phyloP scores from a whole-genome alignment of 2,888 invertebrate species.

The Danaus chrysippus region DNA sequence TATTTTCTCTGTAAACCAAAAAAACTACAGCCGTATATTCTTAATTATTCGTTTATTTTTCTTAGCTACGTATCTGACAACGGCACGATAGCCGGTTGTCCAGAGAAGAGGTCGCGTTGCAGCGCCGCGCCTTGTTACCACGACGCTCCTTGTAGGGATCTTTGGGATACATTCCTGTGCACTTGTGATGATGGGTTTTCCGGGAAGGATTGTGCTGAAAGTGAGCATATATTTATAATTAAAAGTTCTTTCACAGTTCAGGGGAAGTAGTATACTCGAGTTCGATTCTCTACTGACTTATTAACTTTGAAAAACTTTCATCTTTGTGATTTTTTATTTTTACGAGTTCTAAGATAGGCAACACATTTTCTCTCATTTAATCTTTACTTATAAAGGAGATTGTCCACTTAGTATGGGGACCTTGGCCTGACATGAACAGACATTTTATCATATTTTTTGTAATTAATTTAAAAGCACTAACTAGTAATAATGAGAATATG shows the following conservation, averaged over 20 bases:
- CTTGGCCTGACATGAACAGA: too few species aligned
- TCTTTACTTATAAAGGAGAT: too few species aligned
- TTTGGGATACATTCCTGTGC: constrained; percentile 94
- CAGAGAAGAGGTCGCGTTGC: constrained; percentile 90
- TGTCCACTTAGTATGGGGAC: too few species aligned
- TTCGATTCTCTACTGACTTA: too few species aligned
- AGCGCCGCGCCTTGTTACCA: constrained; percentile 92
- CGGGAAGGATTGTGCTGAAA: constrained; percentile 93
- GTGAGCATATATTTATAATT: constrained; percentile 57
- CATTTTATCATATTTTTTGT: too few species aligned
- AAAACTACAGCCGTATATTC: neutral
- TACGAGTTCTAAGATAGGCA: too few species aligned
- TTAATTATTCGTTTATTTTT: neutral
- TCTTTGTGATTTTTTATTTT: too few species aligned
- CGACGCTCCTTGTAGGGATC: constrained; percentile 91
- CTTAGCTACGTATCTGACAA: constrained; percentile 91
- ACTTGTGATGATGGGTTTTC: constrained; percentile 91
- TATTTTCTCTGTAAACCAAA: too few species aligned
- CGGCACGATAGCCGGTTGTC: constrained; percentile 92
- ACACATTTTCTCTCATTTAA: too few species aligned
- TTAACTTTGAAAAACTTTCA: too few species aligned
- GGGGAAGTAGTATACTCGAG: neutral
- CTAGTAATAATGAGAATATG: too few species aligned
- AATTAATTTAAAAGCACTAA: too few species aligned
- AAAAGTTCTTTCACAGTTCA: neutral